Conservation (phyloP, 2,113 vertebrate genomes). For the Osmerus mordax region DNA sequence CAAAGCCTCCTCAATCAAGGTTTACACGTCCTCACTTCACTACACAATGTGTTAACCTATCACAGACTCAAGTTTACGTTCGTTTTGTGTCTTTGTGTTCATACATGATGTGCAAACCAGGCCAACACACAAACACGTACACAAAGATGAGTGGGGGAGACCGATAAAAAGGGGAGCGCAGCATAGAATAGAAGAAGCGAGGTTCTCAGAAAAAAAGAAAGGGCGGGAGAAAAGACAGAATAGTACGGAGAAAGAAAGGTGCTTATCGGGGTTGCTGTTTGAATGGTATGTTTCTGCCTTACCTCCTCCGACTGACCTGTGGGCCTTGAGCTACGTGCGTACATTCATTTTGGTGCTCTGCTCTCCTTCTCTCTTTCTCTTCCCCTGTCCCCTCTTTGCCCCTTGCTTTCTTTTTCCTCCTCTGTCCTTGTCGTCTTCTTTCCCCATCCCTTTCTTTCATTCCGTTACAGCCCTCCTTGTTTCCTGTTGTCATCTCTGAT, state of each 20-base stretch:
- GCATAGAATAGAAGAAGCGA: not conserved
- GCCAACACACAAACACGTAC: slow-evolving; percentile 7
- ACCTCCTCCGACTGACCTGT: slow-evolving; percentile 6
- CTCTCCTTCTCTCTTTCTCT: slow-evolving; percentile 11
- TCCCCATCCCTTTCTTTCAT: slow-evolving; percentile 9
- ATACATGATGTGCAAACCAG: too few relatives aligned
- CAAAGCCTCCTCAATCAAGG: too few relatives aligned
- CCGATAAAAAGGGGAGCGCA: not conserved
- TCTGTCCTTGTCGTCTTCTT: not conserved
- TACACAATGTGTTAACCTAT: too few relatives aligned
- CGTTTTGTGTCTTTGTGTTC: too few relatives aligned
- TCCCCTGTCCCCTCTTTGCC: not conserved
- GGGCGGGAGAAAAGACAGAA: too few relatives aligned
- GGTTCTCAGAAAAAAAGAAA: too few relatives aligned
- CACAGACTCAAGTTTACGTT: too few relatives aligned
- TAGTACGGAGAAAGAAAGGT: too few relatives aligned
- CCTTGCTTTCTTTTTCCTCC: not conserved
- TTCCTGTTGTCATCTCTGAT: slow-evolving; percentile 1
- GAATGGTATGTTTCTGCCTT: not conserved
- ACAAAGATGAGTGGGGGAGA: not conserved
- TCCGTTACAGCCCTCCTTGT: slow-evolving; percentile 20
- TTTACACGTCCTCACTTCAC: too few relatives aligned
- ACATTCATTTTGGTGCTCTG: slow-evolving; percentile 14
- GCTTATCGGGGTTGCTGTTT: too few relatives aligned
- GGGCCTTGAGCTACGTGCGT: slow-evolving; percentile 29